Evolutionary conservation across 2,113 vertebrate species (phyloP).

Genomic region (Rhombomys opimus): DNA sequence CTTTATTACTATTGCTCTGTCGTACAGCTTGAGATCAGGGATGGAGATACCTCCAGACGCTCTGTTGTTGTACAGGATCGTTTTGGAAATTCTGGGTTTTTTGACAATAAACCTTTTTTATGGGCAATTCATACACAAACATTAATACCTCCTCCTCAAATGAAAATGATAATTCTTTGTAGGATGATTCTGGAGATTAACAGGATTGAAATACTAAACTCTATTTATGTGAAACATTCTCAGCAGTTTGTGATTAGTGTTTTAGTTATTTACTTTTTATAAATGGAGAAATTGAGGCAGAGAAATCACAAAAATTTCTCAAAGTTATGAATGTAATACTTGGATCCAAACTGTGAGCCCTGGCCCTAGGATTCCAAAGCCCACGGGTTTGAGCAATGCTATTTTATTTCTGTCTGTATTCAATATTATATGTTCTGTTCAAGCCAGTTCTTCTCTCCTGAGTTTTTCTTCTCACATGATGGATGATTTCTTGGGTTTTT

Average conservation of each 20-base stretch:
- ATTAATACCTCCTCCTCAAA: not conserved
- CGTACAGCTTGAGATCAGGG: no score
- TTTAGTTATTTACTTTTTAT: slow-evolving; percentile 39
- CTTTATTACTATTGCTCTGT: no score
- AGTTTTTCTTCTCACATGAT: not conserved
- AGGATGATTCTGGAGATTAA: not conserved
- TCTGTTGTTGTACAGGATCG: no score
- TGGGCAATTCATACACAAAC: not conserved
- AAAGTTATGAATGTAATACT: not conserved
- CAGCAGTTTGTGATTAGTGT: not conserved
- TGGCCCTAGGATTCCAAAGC: not conserved
- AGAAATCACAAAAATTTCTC: slow-evolving; percentile 8
- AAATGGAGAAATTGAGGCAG: not conserved
- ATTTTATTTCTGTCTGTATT: not conserved
- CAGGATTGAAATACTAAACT: not conserved
- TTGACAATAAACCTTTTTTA: not conserved
- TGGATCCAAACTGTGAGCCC: not conserved
- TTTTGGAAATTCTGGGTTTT: no score
- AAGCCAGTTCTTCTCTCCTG: not conserved
- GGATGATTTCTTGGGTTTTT: not conserved
- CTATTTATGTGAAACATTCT: not conserved
- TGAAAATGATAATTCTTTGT: not conserved
- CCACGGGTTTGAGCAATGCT: not conserved
- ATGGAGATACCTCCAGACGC: no score
- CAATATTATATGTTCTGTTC: not conserved